These are phyloP conservation scores for Nephrocerus scutellatus DNA, from an alignment of 2,888 invertebrate species.

Conservation along the genomic window DNA sequence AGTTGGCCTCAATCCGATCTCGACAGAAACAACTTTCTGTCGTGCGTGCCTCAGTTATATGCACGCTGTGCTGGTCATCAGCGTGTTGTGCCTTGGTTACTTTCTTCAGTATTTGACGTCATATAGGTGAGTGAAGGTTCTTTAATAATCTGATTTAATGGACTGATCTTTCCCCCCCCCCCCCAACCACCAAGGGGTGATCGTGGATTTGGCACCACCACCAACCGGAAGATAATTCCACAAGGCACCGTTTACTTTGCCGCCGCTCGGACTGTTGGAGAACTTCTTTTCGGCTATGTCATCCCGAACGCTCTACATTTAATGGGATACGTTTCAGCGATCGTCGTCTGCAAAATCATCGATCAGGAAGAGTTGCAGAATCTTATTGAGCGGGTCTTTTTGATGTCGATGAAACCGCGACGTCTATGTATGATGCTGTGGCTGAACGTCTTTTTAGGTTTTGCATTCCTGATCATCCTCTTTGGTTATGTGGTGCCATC, in stretches of 20 bases:
- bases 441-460: slow-evolving; percentile 63
- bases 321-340: slow-evolving; percentile 63
- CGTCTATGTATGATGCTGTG: slow-evolving; percentile 64
- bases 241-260: slow-evolving; percentile 45
- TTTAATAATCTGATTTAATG: not conserved
- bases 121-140: slow-evolving; percentile 53
- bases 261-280: slow-evolving; percentile 55
- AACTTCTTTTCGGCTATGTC: slow-evolving; percentile 63
- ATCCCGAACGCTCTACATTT: slow-evolving; percentile 68
- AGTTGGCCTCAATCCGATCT: slow-evolving; percentile 67
- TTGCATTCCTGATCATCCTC: slow-evolving; percentile 65
- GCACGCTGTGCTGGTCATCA: slow-evolving; percentile 61
- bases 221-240: slow-evolving; percentile 9
- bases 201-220: not conserved
- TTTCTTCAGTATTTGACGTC: slow-evolving; percentile 72
- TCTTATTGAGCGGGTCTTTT: slow-evolving; percentile 74
- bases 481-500: slow-evolving; percentile 54
- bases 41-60: slow-evolving; percentile 58
- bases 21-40: slow-evolving; percentile 56
- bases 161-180: not conserved
- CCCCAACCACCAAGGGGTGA: not conserved
- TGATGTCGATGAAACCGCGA: slow-evolving; percentile 64
- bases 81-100: slow-evolving; percentile 64
- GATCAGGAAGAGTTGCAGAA: slow-evolving; percentile 78
- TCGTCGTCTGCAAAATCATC: slow-evolving; percentile 65